Base-by-base conservation (phyloP, 2,113 vertebrate genomes). In the Pardalotus punctatus region DNA sequence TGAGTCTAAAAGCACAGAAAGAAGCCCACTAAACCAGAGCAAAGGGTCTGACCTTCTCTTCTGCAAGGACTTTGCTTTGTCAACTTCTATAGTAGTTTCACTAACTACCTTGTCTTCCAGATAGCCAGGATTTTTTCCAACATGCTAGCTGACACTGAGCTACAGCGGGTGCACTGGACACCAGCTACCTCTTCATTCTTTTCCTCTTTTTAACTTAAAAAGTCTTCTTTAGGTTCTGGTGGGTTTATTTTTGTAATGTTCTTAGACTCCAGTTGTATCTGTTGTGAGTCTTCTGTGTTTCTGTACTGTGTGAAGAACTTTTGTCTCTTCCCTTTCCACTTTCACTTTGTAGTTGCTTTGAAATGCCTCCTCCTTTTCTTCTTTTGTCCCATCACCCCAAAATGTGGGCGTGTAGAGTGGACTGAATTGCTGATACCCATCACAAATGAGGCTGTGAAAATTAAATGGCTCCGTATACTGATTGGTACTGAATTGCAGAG, bases 361-460 rank as follows among this genome's bases (percentile, higher is more conserved):
- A 47, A 36, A 83, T 20, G 22, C 9, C 3, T 73, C 11, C 11
- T 78, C 29, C 10, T 33, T 28, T 91, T 91, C 5, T 64, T 45
- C 17, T 3, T 82, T 89, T 8, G 0, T 50, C 38, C 70, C 3
- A 57, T 93, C 27, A 57, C 4, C 29, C 11, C 70, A 73, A 66
- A 66, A 12, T 5, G 1, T 9, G 12, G 5, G 12, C 8, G 3
- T 10, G 9, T 2, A 4, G 38, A 48, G 7, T 15, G 33, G 31
- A 48, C n/a, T 48, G 65, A 73, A 47, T n/a, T 54, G 35, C 17
- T 64, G 33, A 54, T 36, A 31, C 23, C 70, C 14, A 47, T 4
- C 20, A 57, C 54, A 54, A 53, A 50, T 9, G 22, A 62, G 9
- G 11, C 11, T 82, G 51, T 69, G 42, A 89, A 74, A 88, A 60